Base-by-base conservation (phyloP, 2,888 invertebrate genomes). In the Apodemia mormo region DNA sequence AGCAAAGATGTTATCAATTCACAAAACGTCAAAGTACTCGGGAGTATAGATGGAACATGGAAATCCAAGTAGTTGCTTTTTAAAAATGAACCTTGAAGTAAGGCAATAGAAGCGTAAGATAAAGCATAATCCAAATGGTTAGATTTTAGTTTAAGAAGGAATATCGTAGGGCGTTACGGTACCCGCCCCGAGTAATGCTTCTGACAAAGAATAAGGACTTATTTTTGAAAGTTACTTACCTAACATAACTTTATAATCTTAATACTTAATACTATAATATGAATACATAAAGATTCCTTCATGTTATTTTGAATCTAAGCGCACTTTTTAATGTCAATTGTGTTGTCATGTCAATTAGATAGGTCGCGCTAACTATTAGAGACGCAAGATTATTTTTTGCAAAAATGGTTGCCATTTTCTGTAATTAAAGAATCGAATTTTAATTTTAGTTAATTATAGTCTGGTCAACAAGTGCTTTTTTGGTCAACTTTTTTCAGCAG, bases 1-100 rank as follows among this genome's bases (percentile, higher is more conserved):
- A 68, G 71, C 72, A 70, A 71, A 76, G 74, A 76, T 76, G 76
- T 75, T 75, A 76, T 76, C 73, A 73, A 74, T 77, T 77, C 72
- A 71, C 74, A 75, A 74, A 74, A 74, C 72, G 77, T 77, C 76
- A 76, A 77, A 76, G 73, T 73, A 73, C 73, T 72, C 71, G 70
- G 58, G 74, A 70, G 72, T 68, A 67, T 69, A 69, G 68, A 56
- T 30, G 66, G 56, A 66, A 69, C 68, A 74, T 66, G 64, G 72
- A 71, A 70, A 71, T 72, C 54, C 7, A 33, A 45, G 61, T 69
- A 74, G 72, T 67, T 30, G 45, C 14, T 14, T 10, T 40, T 8
- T 67, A 4, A 30, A 71, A 69, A 74, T 69, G 52, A 30, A 56
- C 8, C 33, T 64, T 65, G n/a, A 14, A 5, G 37, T 33, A 37